Evolutionary conservation across 2,113 vertebrate species (phyloP).

Genomic region (Channa maculata): DNA sequence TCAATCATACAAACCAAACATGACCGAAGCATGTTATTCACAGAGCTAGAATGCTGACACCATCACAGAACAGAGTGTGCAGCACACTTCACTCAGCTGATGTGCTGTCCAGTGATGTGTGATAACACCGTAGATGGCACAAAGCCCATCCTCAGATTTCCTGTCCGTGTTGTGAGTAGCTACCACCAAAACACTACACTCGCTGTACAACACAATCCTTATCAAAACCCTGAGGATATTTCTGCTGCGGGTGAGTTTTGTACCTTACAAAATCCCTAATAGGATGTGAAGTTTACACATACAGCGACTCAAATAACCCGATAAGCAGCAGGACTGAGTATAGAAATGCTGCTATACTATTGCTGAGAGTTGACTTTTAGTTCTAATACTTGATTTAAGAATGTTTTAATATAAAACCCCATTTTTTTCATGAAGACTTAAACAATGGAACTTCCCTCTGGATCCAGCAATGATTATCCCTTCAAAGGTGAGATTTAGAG

Average conservation of each 20-base stretch:
- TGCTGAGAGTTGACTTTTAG: too few species aligned
- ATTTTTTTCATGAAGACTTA: too few species aligned
- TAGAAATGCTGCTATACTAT: too few species aligned
- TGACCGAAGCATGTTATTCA: slow-evolving; percentile 51
- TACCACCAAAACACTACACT: slow-evolving; percentile 30
- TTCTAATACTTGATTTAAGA: too few species aligned
- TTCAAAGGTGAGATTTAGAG: too few species aligned
- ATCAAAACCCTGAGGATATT: slow-evolving; percentile 30
- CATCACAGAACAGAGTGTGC: slow-evolving; percentile 25
- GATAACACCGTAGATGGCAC: slow-evolving; percentile 50
- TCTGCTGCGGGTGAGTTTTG: neutral
- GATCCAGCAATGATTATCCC: too few species aligned
- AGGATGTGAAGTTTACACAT: neutral
- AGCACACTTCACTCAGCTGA: slow-evolving; percentile 47
- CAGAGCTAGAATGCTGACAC: slow-evolving; percentile 47
- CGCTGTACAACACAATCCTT: slow-evolving; percentile 39
- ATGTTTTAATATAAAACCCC: too few species aligned
- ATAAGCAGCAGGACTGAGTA: too few species aligned
- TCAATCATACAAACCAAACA: slow-evolving; percentile 55
- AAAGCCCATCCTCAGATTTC: slow-evolving; percentile 29
- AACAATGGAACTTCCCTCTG: too few species aligned
- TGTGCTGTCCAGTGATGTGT: slow-evolving; percentile 56
- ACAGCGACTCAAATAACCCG: slow-evolving; percentile 1
- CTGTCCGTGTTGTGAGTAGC: slow-evolving; percentile 40
- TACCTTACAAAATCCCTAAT: neutral